Percentiles rank a stretch among this genome's conserved stretches.
Evolutionary conservation across 2,888 invertebrate genomes (phyloP).

Genomic region (Alitta virens): DNA sequence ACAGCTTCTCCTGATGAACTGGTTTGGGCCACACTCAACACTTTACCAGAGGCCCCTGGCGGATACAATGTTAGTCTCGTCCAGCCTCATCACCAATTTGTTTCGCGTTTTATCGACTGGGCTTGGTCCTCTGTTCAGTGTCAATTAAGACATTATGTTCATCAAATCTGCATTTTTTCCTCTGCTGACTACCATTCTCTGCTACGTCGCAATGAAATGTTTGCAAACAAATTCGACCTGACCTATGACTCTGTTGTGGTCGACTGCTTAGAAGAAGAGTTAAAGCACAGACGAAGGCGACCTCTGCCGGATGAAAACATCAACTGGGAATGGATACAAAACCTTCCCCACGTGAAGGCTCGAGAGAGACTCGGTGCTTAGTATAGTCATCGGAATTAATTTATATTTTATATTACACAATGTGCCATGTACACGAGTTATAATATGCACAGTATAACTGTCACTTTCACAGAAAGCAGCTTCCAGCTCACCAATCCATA

Average conservation of each 20-base stretch:
- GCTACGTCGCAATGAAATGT: conserved; percentile 34
- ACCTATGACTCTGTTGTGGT: conserved; percentile 42
- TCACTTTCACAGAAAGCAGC: too few species aligned
- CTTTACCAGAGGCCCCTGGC: conserved; percentile 38
- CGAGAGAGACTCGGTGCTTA: too few species aligned
- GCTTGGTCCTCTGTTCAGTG: conserved; percentile 12
- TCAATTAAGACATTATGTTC: conserved; percentile 13
- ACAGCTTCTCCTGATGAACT: conserved; percentile 51
- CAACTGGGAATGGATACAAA: conserved; percentile 14
- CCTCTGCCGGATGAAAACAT: conserved; percentile 8
- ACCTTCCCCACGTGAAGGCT: conserved; percentile 12
- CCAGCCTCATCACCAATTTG: conserved; percentile 19
- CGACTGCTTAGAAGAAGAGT: conserved; percentile 42
- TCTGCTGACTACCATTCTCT: conserved; percentile 40
- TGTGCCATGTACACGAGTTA: too few species aligned
- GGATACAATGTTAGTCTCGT: conserved; percentile 36
- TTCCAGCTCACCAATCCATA: too few species aligned
- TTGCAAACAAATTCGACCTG: conserved; percentile 53
- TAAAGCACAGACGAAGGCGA: conserved; percentile 17
- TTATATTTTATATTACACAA: too few species aligned
- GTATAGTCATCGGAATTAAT: too few species aligned
- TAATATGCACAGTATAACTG: too few species aligned
- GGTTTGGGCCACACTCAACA: conserved; percentile 48
- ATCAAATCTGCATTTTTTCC: conserved; percentile 17
- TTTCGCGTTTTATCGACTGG: conserved; percentile 26